phyloP scores from a whole-genome alignment of 1,140 invertebrate species.

The Pachyrhynchus sulphureomaculatus region DNA sequence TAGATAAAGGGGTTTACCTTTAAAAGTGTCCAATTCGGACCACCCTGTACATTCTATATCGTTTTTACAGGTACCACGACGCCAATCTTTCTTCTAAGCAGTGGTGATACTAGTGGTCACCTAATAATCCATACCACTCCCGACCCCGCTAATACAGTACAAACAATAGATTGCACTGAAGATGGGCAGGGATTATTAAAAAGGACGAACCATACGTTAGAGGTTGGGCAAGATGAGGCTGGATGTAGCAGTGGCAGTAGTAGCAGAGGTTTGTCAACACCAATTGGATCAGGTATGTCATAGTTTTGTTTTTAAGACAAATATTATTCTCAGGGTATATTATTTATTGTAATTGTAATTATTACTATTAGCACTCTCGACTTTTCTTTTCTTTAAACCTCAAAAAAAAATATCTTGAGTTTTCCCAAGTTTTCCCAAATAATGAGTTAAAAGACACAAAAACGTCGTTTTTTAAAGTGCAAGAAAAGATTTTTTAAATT shows the following conservation, averaged over 20 bases:
- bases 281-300: conserved; percentile 46
- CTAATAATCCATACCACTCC: conserved; percentile 48
- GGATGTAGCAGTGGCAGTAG: conserved; percentile 31
- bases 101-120: conserved; percentile 45
- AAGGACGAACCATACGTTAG: conserved; percentile 40
- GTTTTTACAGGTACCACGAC: conserved; percentile 37
- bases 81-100: conserved; percentile 47
- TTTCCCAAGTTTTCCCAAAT: too few species aligned
- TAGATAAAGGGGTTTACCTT: too few species aligned
- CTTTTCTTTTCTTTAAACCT: too few species aligned
- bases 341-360: too few species aligned
- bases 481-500: too few species aligned
- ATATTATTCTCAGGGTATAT: too few species aligned
- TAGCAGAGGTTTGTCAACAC: conserved; percentile 37
- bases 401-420: too few species aligned
- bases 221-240: conserved; percentile 41
- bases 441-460: too few species aligned
- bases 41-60: too few species aligned
- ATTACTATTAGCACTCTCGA: too few species aligned
- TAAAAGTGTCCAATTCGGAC: too few species aligned
- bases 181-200: conserved; percentile 34
- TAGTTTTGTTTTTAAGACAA: background rate
- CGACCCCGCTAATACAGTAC: conserved; percentile 22
- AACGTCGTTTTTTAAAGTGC: too few species aligned
- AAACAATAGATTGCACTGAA: conserved; percentile 26